These are phyloP conservation scores for Semnornis frantzii DNA, from an alignment of 2,113 vertebrate genomes.

Conservation along the genomic window DNA sequence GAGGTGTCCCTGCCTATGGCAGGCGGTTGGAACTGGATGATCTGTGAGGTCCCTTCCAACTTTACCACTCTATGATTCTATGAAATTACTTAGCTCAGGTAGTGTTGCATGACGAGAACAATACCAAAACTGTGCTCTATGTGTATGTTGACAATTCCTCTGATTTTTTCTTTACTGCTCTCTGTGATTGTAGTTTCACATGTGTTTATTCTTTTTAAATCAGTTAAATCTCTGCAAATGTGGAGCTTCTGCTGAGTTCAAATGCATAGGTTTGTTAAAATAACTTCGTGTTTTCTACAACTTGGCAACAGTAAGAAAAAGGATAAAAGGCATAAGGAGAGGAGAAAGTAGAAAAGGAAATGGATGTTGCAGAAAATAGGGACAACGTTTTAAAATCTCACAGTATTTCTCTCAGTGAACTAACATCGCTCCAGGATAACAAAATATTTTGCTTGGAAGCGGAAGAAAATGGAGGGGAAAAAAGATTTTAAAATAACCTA, in stretches of 20 bases:
- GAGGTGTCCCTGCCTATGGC: too few species aligned
- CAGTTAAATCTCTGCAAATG: not conserved
- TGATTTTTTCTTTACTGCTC: not conserved
- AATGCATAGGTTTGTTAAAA: not conserved
- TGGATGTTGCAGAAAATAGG: not conserved
- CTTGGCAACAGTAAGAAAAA: not conserved
- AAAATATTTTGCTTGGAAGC: not conserved
- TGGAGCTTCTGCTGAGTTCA: not conserved
- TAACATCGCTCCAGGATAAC: not conserved
- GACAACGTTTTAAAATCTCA: not conserved
- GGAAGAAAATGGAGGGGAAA: not conserved
- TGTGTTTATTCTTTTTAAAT: not conserved
- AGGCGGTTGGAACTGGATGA: too few species aligned
- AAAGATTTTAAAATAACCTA: not conserved
- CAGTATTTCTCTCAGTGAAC: not conserved
- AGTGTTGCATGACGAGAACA: not conserved
- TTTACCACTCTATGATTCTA: too few species aligned
- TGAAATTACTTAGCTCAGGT: too few species aligned
- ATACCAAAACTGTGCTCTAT: fast-evolving
- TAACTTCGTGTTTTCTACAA: not conserved
- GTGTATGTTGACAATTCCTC: not conserved
- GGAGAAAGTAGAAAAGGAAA: not conserved
- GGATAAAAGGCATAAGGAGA: not conserved
- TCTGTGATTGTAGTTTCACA: not conserved
- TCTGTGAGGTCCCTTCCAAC: too few species aligned